Base-by-base conservation (phyloP, 2,797 vertebrate species). In the Hydrocynus forskahlii region DNA sequence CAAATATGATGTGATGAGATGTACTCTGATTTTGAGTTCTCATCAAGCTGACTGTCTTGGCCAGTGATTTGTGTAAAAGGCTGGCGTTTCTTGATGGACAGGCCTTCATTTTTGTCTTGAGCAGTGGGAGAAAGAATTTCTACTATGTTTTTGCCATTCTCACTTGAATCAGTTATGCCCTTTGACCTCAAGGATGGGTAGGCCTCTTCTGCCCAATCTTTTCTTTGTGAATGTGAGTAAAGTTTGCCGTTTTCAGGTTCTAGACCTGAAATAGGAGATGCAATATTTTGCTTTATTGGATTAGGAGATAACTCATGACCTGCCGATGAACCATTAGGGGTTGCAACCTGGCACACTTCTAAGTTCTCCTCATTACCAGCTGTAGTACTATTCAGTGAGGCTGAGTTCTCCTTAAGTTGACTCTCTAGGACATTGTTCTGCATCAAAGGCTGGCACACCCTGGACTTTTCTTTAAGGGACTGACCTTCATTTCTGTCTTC, bases 171-270 rank as follows among this genome's bases (percentile, higher is more conserved):
- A 2, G 25, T 38, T 38, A 12, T 23, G 43, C 43, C 35, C 0
- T 21, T n/a, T 54, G 45, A 19, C 0, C 40, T 75, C 54, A 84
- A 54, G 13, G 35, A 59, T 40, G 19, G 21, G 19, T 7, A 21
- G 17, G 48, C 43, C 29, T 66, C 69, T 73, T 64, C 68, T 38
- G 4, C 60, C 59, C 62, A 52, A 25, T 43, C 63, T 66, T 70
- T 38, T 45, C 21, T 78, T 72, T 78, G 60, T 48, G 38, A 64
- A 73, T 45, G 50, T 4, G 12, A 35, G 7, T 14, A 13, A 35
- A 5, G 25, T 66, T 19, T 76, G 25, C 13, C 73, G 66, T 57
- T 52, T 77, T 81, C 16, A 21, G 16, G 25, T 48, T 85, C 76
- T 67, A 64, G 14, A 87, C 55, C 35, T 52, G 7, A 21, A 40